These are phyloP conservation scores for Mythimna loreyi DNA, from an alignment of 2,888 invertebrate genomes.

Conservation along the genomic window DNA sequence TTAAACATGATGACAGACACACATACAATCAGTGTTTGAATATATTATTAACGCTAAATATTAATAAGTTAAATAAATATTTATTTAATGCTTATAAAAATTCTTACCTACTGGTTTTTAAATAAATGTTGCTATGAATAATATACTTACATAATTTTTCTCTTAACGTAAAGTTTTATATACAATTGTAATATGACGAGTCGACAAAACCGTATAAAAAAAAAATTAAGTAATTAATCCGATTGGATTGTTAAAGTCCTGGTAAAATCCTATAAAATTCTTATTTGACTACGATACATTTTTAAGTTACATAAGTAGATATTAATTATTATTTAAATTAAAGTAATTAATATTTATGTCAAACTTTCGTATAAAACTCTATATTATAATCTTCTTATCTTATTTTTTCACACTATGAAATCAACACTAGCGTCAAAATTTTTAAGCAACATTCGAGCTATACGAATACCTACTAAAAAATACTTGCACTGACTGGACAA, in stretches of 20 bases:
- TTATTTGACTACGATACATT: background rate
- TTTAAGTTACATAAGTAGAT: too few relatives aligned
- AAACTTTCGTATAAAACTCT: too few relatives aligned
- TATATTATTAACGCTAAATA: slow-evolving; percentile 57
- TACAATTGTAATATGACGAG: background rate
- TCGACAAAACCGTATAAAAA: background rate
- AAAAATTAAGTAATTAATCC: too few relatives aligned
- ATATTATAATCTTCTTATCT: too few relatives aligned
- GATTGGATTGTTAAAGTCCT: background rate
- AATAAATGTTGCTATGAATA: background rate
- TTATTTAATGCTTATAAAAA: background rate
- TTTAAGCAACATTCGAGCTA: too few relatives aligned
- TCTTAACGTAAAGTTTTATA: background rate
- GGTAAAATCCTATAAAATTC: background rate
- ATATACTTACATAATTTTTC: too few relatives aligned
- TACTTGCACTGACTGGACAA: too few relatives aligned
- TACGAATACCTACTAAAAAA: too few relatives aligned
- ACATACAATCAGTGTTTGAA: slow-evolving; percentile 49
- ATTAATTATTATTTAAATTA: too few relatives aligned
- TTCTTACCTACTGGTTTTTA: background rate
- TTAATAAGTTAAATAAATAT: slow-evolving; percentile 44
- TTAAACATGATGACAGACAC: slow-evolving; percentile 45
- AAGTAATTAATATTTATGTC: too few relatives aligned
- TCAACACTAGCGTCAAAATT: too few relatives aligned
- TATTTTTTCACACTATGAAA: too few relatives aligned